A percentile compares a stretch with the other conserved stretches of the same genome.
These are phyloP conservation scores for Atlantisia rogersi DNA, from an alignment of 2,113 vertebrate species.

Conservation along the genomic window DNA sequence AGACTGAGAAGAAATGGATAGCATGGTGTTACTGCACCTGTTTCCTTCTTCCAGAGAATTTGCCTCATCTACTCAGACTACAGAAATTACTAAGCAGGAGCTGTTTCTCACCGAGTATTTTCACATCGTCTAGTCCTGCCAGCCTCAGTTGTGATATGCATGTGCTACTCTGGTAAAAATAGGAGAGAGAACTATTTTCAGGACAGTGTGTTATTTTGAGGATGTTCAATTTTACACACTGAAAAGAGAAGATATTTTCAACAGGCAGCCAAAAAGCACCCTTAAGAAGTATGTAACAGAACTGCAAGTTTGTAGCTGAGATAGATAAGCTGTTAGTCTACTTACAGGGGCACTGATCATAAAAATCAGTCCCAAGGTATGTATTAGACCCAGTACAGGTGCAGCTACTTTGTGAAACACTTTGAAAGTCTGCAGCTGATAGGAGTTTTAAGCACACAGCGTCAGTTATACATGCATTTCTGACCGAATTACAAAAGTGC, in stretches of 20 bases:
- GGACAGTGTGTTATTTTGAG: constrained; percentile 19
- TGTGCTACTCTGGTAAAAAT: constrained; percentile 30
- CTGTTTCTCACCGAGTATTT: constrained; percentile 27
- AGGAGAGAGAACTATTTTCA: constrained; percentile 44
- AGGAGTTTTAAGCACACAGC: not conserved
- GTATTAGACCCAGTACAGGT: not conserved
- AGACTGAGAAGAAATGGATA: not conserved
- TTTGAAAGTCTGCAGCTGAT: not conserved
- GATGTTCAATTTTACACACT: constrained; percentile 4
- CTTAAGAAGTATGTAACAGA: not conserved
- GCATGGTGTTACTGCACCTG: not conserved
- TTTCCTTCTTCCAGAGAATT: constrained; percentile 13
- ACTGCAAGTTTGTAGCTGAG: not conserved
- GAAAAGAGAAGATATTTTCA: constrained; percentile 23
- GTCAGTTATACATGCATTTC: not conserved
- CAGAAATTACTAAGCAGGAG: constrained; percentile 30
- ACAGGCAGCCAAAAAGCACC: not conserved
- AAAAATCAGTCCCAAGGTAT: not conserved
- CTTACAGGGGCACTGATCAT: not conserved
- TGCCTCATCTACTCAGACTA: constrained; percentile 20
- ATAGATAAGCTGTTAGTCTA: not conserved
- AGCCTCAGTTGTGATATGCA: constrained; percentile 21
- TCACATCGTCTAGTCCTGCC: constrained; percentile 9
- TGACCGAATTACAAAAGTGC: not conserved
- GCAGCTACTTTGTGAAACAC: not conserved